Percentiles rank a stretch among this genome's conserved stretches.
Evolutionary conservation across 2,797 vertebrate species (phyloP).

Genomic region (Chrysocyon brachyurus): DNA sequence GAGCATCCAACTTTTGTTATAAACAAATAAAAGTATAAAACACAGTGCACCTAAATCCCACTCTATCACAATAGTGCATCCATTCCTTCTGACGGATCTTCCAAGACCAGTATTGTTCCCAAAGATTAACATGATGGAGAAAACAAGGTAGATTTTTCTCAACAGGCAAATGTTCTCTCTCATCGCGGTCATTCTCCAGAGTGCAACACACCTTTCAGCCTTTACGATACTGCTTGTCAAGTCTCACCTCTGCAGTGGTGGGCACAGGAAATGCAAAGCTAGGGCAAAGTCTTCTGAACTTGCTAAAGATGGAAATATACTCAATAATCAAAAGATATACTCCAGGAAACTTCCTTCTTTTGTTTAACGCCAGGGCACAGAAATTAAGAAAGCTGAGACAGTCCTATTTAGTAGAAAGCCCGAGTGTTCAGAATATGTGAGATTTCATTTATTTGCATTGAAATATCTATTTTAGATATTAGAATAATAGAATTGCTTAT

Average conservation of each 20-base stretch:
- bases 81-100: too few species aligned
- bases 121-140: neutral
- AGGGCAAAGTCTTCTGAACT: neutral
- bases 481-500: neutral
- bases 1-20: neutral
- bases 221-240: neutral
- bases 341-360: neutral
- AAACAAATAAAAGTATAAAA: neutral
- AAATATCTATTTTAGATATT: neutral
- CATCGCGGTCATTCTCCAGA: neutral
- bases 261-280: neutral
- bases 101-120: accelerated
- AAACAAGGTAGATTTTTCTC: neutral
- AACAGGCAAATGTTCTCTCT: too few species aligned
- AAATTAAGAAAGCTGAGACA: neutral
- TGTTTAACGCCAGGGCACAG: neutral
- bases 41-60: neutral
- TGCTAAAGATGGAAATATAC: neutral
- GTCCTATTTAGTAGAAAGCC: neutral
- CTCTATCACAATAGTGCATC: too few species aligned
- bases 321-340: too few species aligned
- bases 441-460: neutral
- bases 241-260: neutral
- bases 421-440: neutral
- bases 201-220: neutral